Conservation (phyloP, 1,140 invertebrate genomes). For the Pteromalus puparum region DNA sequence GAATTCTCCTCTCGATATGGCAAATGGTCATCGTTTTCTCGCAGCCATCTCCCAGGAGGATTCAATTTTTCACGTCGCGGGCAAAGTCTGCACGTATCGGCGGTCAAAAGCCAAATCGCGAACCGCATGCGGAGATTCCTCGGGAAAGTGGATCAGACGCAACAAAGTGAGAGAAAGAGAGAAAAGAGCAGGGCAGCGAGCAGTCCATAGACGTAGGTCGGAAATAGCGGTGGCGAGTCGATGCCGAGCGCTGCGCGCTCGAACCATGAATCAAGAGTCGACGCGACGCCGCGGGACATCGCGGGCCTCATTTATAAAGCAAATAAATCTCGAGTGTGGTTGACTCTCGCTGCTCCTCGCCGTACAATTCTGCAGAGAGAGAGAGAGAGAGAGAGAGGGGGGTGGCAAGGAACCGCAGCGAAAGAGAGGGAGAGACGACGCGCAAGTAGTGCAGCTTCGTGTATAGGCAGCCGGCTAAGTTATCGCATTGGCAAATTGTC, state of each 20-base stretch:
- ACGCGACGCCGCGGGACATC: slow-evolving; percentile 52
- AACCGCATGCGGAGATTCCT: neutral
- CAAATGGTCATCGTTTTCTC: slow-evolving; percentile 1
- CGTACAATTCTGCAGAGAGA: neutral
- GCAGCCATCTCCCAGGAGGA: neutral
- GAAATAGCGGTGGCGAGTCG: neutral
- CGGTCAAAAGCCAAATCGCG: slow-evolving; percentile 9
- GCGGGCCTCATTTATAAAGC: slow-evolving; percentile 65
- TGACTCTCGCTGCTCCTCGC: neutral
- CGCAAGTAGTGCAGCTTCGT: neutral
- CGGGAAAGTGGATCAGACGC: slow-evolving; percentile 12
- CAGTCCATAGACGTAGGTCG: neutral
- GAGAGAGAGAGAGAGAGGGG: neutral
- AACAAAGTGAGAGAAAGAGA: neutral
- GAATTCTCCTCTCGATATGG: neutral
- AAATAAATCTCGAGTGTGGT: slow-evolving; percentile 60
- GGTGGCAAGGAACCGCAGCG: neutral
- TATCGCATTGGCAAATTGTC: slow-evolving; percentile 60
- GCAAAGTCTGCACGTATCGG: neutral
- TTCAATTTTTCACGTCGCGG: slow-evolving; percentile 26
- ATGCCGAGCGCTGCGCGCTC: neutral
- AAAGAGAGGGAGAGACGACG: slow-evolving; percentile 2
- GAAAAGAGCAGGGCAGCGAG: neutral
- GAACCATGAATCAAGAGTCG: slow-evolving; percentile 57
- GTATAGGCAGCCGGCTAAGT: slow-evolving; percentile 42